Base-by-base conservation (phyloP, 1,140 invertebrate species). In the Muscidifurax raptorellus region DNA sequence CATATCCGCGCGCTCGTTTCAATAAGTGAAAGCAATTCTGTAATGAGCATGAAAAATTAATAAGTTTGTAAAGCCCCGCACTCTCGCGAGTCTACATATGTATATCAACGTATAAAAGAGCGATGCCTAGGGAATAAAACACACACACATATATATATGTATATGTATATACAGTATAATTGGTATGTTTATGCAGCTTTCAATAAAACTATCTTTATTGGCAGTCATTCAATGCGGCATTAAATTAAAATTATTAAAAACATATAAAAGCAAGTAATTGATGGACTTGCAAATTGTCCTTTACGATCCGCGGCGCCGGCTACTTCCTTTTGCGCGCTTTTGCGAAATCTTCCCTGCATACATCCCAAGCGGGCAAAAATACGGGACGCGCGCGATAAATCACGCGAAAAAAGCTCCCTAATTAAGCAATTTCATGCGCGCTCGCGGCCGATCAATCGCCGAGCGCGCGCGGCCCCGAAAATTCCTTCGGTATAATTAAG, bases 191-290 rank as follows among this genome's bases (percentile, higher is more conserved):
- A 77, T 82, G 71, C 59, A 82, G 71, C 80, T 64, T 74, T 75
- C 67, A 69, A 69, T 69, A 82, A 47, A 82, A 82, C 81, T 76
- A 82, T 66, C 52, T 82, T 76, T 75, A 82, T 76, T 76, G 81
- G 71, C 36, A 82, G 59, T 82, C 74, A 47, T 36, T 75, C 69
- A 40, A 64, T n/a, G 15, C 47, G 30, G 71, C 71, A 82, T 82
- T 76, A 84, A 79, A 82, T 82, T 76, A 84, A 79, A 78, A 84
- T 79, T 84, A 80, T 84, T 78, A 84, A 84, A 84, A 84, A 74
- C 44, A 77, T 71, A 84, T 84, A 79, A 84, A 83, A 79, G 52
- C 59, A 64, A 44, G 47, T 59, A 80, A 79, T 79, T 84, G 83
- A 79, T 79, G 28, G 76, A 72, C 40, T 80, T 64, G 81, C 30